These are phyloP conservation scores for Poliocrania exsul DNA, from an alignment of 2,797 vertebrate genomes.

Conservation along the genomic window DNA sequence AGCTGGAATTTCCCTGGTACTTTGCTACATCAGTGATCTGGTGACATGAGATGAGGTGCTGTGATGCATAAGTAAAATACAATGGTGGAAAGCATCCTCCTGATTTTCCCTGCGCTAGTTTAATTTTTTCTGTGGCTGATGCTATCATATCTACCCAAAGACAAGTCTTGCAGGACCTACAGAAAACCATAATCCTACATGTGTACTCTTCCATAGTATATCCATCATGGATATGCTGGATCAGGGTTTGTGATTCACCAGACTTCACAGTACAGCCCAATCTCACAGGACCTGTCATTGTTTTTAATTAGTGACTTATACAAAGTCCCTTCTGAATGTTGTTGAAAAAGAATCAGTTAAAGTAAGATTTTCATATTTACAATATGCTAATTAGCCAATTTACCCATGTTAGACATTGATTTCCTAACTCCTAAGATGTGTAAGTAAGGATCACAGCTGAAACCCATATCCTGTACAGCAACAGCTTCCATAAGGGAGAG, in stretches of 20 bases:
- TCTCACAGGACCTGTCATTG: neutral
- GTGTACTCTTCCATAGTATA: neutral
- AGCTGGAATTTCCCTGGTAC: neutral
- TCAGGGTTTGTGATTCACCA: neutral
- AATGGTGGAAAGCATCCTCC: neutral
- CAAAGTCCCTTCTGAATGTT: neutral
- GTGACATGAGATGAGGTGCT: neutral
- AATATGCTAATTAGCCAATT: neutral
- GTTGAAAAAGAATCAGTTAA: neutral
- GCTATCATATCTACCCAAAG: neutral
- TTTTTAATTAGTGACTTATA: neutral
- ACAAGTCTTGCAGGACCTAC: neutral
- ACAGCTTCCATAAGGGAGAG: neutral
- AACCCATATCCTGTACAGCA: neutral
- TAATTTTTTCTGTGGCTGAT: neutral
- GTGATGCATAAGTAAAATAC: neutral
- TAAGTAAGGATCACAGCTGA: neutral
- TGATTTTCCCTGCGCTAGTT: neutral
- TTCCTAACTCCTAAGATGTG: neutral
- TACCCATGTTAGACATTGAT: neutral
- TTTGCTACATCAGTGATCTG: neutral
- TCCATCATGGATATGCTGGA: neutral
- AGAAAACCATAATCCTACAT: neutral
- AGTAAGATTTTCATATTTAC: neutral
- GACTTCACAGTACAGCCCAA: neutral